Percentiles rank a stretch among this genome's conserved stretches.
phyloP scores from a whole-genome alignment of 2,888 invertebrate species.

The Tridacna gigas region DNA sequence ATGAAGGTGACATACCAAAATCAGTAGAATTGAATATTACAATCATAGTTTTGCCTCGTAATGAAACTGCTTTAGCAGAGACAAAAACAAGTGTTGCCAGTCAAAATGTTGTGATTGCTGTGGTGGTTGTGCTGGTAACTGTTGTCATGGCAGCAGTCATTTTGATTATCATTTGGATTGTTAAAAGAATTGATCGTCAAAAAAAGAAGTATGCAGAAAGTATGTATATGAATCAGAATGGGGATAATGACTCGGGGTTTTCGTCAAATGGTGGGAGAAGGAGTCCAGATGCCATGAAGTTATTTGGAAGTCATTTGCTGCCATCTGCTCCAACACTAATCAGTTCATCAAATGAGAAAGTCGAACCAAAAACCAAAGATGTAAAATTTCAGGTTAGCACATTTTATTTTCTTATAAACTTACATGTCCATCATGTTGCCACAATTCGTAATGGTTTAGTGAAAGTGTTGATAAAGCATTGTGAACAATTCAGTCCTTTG shows the following conservation, averaged over 20 bases:
- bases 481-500: too few relatives aligned
- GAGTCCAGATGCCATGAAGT: slow-evolving; percentile 37
- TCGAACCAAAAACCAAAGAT: slow-evolving; percentile 51
- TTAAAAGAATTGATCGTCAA: slow-evolving; percentile 70
- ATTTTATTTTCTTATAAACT: not conserved
- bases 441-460: too few relatives aligned
- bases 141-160: slow-evolving; percentile 75
- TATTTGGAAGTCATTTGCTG: slow-evolving; percentile 41
- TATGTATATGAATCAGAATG: slow-evolving; percentile 23
- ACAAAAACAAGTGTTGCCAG: slow-evolving; percentile 45
- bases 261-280: slow-evolving; percentile 50
- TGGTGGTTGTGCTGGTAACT: slow-evolving; percentile 75
- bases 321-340: slow-evolving; percentile 44
- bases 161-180: slow-evolving; percentile 72
- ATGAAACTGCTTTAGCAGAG: slow-evolving; percentile 52
- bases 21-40: slow-evolving; percentile 58
- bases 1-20: slow-evolving; percentile 68
- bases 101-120: slow-evolving; percentile 73
- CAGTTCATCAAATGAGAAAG: slow-evolving; percentile 35
- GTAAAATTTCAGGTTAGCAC: slow-evolving; percentile 59
- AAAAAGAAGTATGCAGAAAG: slow-evolving; percentile 65
- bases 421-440: too few relatives aligned
- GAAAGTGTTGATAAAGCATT: too few relatives aligned
- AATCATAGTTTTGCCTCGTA: slow-evolving; percentile 67
- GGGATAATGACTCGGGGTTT: slow-evolving; percentile 43